These are phyloP conservation scores for Sebastes nivosus DNA, from an alignment of 2,797 vertebrate genomes.

Conservation along the genomic window DNA sequence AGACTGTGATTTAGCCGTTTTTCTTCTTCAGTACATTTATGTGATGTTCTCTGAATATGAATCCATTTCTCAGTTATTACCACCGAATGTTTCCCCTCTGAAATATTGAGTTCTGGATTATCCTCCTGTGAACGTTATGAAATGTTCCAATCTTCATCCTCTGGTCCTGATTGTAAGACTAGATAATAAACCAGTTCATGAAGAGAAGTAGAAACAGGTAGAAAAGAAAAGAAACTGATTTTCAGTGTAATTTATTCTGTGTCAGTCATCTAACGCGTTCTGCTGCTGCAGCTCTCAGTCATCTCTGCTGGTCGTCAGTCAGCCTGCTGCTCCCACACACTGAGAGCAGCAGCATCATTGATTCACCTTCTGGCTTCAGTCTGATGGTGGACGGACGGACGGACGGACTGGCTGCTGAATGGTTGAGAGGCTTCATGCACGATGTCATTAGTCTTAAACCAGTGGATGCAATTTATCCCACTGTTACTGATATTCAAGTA, in stretches of 20 bases:
- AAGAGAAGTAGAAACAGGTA: not conserved
- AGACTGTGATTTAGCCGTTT: not conserved
- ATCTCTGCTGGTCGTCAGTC: slow-evolving; percentile 5
- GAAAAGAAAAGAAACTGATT: not conserved
- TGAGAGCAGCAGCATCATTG: slow-evolving; percentile 16
- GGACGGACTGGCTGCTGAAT: slow-evolving; percentile 19
- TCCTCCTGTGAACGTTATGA: not conserved
- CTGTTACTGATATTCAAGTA: not conserved
- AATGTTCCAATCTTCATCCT: not conserved
- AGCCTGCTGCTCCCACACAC: slow-evolving; percentile 6
- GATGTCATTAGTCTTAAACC: not conserved
- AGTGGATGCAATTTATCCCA: not conserved
- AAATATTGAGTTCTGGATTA: not conserved
- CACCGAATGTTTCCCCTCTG: not conserved
- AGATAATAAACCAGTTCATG: not conserved
- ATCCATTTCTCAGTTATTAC: not conserved
- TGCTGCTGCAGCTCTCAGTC: slow-evolving; percentile 1
- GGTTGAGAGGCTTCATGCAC: slow-evolving; percentile 2
- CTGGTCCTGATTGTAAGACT: not conserved
- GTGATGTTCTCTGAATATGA: not conserved
- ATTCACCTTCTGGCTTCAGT: slow-evolving; percentile 46
- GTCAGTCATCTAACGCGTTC: not conserved
- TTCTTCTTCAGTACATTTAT: not conserved
- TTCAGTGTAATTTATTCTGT: not conserved
- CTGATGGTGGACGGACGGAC: not conserved